phyloP scores from a whole-genome alignment of 1,140 invertebrate species.

The Zaprionus inermis region DNA sequence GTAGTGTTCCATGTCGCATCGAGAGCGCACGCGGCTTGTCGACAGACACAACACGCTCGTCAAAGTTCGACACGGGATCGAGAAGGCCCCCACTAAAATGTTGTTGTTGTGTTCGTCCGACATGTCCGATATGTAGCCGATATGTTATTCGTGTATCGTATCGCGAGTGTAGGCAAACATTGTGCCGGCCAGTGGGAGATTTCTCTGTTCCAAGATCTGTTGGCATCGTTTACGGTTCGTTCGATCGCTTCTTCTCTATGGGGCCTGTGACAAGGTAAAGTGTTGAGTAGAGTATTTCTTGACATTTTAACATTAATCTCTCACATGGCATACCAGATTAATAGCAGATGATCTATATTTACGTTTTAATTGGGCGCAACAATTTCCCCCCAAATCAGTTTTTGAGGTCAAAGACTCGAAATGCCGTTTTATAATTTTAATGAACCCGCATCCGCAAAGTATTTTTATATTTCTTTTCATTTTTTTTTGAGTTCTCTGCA shows the following conservation, averaged over 20 bases:
- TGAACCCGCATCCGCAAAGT: slow-evolving; percentile 57
- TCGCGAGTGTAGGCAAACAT: slow-evolving; percentile 24
- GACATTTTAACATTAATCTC: slow-evolving; percentile 54
- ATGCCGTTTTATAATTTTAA: slow-evolving; percentile 33
- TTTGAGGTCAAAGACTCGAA: slow-evolving; percentile 56
- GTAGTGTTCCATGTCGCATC: slow-evolving; percentile 25
- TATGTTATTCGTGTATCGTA: slow-evolving; percentile 41
- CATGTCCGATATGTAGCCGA: slow-evolving; percentile 16
- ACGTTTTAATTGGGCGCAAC: slow-evolving; percentile 32
- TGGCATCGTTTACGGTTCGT: slow-evolving; percentile 31
- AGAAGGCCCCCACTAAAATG: slow-evolving; percentile 30
- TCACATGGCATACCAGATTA: slow-evolving; percentile 41
- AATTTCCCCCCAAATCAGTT: neutral
- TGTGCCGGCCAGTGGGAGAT: slow-evolving; percentile 10
- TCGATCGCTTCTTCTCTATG: slow-evolving; percentile 2
- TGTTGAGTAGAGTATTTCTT: slow-evolving; percentile 16
- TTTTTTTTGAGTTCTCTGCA: slow-evolving; percentile 29
- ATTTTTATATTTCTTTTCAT: neutral
- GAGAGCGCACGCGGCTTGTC: slow-evolving; percentile 22
- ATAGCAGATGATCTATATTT: slow-evolving; percentile 67
- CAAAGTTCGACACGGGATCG: slow-evolving; percentile 49
- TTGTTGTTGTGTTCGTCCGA: neutral
- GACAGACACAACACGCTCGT: slow-evolving; percentile 29
- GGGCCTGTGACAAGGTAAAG: slow-evolving; percentile 43
- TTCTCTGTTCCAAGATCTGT: slow-evolving; percentile 9